Base-by-base conservation (phyloP, 2,888 invertebrate species). In the Ferrisia virgata region DNA sequence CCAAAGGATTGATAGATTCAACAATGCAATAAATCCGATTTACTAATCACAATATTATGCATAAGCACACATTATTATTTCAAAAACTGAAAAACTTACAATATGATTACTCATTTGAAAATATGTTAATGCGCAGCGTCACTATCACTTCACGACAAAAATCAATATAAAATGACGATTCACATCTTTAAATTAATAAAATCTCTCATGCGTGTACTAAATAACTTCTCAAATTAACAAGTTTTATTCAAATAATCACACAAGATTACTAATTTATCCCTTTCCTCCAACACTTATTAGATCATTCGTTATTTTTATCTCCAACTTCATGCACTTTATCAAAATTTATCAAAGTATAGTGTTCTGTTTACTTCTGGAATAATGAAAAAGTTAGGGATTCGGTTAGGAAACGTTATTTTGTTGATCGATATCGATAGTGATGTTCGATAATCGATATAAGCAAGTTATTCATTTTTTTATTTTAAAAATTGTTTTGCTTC, bases 251-350 rank as follows among this genome's bases (percentile, higher is more conserved):
- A 40, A 40, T 13, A 31, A 22, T 69, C 13, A 31, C 64, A 69
- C 64, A 69, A 28, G 64, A 69, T 28, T 69, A 69, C 25, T 69
- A 69, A 69, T 69, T 69, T 22, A 69, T 69, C 18, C 64, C 64
- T 18, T 18, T 15, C 11, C 64, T 69, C 25, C 64, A 69, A 28
- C 31, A 69, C 13, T 22, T 0, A 69, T 69, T 69, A 69, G 64
- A 69, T 69, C 64, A 69, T 28, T 28, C 28, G 31, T 69, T 69
- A 69, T 69, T 69, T 69, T 69, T 69, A 69, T 69, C 53, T 53
- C 15, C 18, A 15, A n/a, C n/a, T n/a, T n/a, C 53, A 11, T 11
- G 11, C 5, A 39, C 11, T 8, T 39, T 39, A 39, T 39, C 39
- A 39, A 39, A 39, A 39, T 39, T 39, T 11, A 8, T 39, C 39